Conservation (phyloP, 2,797 vertebrate species). For the Limosa lapponica region DNA sequence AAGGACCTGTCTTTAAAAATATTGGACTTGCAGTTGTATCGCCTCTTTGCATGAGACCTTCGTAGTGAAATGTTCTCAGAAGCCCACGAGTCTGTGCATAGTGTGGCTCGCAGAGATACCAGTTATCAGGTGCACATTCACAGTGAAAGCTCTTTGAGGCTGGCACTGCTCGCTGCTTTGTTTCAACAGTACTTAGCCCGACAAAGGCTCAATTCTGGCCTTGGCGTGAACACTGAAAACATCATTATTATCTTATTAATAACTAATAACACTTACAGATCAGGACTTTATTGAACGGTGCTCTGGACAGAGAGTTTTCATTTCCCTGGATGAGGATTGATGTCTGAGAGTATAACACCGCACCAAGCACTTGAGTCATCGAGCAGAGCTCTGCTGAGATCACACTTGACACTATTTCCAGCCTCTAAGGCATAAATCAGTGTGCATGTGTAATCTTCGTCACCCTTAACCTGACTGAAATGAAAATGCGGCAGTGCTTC, state of each 20-base stretch:
- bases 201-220: background rate
- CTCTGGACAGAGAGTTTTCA: constrained; percentile 22
- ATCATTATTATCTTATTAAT: constrained; percentile 44
- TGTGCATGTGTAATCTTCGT: constrained; percentile 65
- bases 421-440: constrained; percentile 66
- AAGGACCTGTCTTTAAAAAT: background rate
- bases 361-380: constrained; percentile 34
- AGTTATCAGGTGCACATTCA: background rate
- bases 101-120: background rate
- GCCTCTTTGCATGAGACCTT: background rate
- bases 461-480: constrained; percentile 66
- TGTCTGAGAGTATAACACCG: constrained; percentile 30
- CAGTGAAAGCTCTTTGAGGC: background rate
- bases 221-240: background rate
- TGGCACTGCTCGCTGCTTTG: background rate
- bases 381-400: constrained; percentile 65
- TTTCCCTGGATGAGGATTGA: constrained; percentile 48
- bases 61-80: background rate
- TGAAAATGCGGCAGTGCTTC: constrained; percentile 38
- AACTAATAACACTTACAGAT: constrained; percentile 2
- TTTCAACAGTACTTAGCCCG: background rate
- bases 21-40: background rate
- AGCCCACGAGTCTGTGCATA: background rate
- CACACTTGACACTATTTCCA: constrained; percentile 68
- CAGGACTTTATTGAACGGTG: background rate